Conservation (phyloP, 1,140 invertebrate genomes). For the Bombyx mandarina region DNA sequence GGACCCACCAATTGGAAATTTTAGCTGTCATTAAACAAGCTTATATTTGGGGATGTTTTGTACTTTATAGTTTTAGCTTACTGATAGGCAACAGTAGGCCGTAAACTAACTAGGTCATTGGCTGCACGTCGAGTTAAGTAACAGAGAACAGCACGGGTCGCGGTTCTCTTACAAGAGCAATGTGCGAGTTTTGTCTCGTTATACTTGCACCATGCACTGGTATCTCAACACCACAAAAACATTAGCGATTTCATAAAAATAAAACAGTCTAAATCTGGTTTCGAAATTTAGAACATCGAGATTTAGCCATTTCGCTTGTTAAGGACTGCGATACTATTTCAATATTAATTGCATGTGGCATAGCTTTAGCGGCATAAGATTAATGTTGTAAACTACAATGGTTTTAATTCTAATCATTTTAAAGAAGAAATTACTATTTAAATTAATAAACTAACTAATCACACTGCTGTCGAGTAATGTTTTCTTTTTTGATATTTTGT, state of each 20-base stretch:
- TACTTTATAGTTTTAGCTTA: too few relatives aligned
- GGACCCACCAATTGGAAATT: too few relatives aligned
- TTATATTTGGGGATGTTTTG: too few relatives aligned
- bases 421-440: background rate
- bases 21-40: too few relatives aligned
- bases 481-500: too few relatives aligned
- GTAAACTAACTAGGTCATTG: conserved; percentile 55
- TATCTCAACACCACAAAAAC: conserved; percentile 22
- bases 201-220: conserved; percentile 2
- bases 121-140: conserved; percentile 63
- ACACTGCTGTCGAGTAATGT: too few relatives aligned
- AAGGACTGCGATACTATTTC: background rate
- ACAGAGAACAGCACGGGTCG: conserved; percentile 26
- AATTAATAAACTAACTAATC: too few relatives aligned
- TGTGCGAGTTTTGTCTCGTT: conserved; percentile 3
- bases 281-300: conserved; percentile 21
- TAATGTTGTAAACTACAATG: too few relatives aligned
- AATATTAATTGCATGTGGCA: conserved; percentile 3
- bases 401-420: background rate
- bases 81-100: too few relatives aligned
- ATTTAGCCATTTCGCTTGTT: conserved; percentile 10
- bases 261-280: conserved; percentile 19
- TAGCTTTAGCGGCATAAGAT: background rate
- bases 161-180: conserved; percentile 16
- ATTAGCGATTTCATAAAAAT: conserved; percentile 12